phyloP scores from a whole-genome alignment of 2,113 vertebrate genomes.

The Astur gentilis region DNA sequence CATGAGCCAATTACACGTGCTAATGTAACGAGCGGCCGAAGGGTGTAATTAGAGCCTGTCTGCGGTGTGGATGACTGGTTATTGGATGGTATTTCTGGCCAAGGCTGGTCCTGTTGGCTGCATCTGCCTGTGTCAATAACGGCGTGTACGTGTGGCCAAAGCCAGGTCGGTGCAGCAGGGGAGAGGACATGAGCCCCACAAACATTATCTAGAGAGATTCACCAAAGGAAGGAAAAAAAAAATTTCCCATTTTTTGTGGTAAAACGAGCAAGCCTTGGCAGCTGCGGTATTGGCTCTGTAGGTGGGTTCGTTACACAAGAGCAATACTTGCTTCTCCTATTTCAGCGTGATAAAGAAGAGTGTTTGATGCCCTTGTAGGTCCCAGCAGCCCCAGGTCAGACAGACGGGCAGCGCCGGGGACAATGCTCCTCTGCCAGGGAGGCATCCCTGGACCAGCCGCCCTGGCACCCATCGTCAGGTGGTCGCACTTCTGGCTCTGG shows the following conservation, averaged over 20 bases:
- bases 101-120: background rate
- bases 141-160: rapidly evolving
- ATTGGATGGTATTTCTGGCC: background rate
- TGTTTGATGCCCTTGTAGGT: background rate
- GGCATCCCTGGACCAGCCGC: background rate
- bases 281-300: background rate
- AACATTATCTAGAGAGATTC: background rate
- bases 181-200: rapidly evolving
- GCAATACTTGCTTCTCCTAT: background rate
- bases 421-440: background rate
- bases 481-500: background rate
- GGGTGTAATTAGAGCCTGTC: background rate
- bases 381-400: background rate
- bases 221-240: background rate
- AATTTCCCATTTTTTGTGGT: background rate
- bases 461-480: rapidly evolving
- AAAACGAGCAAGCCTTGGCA: background rate
- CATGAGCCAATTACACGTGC: background rate
- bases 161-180: background rate
- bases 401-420: background rate
- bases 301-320: background rate
- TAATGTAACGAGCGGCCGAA: background rate
- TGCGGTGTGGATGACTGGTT: background rate
- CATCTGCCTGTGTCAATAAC: background rate
- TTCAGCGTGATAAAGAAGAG: rapidly evolving